Evolutionary conservation across 2,888 invertebrate genomes (phyloP), one percentile per base, ranked within the genome.

Genomic region (Drosophila lutescens): DNA sequence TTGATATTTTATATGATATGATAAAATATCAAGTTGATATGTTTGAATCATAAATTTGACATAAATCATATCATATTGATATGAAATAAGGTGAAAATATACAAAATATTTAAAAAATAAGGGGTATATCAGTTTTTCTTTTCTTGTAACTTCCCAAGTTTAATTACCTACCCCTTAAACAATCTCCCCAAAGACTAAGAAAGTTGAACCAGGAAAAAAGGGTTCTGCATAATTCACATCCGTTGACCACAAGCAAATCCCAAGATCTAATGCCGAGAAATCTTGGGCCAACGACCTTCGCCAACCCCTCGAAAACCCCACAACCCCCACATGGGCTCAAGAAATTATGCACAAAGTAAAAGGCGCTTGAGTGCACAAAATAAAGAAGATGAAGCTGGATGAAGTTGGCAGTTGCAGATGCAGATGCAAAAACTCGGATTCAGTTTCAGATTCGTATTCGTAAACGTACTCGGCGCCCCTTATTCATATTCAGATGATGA

Each of bases 291-390:
- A 47, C 47, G 66, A 66, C 66, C 66, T 66, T 66, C 65, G 13
- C 30, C 38, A 23, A 8, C 44, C 34, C 15, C 63, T 30, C 23
- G 9, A 49, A 43, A 43, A 49, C 49, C 26, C 51, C 38, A 26
- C 30, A 30, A 30, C 34, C 30, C 51, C 44, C 38, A 53, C 54
- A 40, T 54, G 40, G 57, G 82, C 66, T 67, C 72, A 76, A 79
- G 88, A 78, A 87, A 82, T 78, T 77, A 80, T 77, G 82, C 82
- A 76, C 74, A 81, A 79, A 79, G 82, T 77, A 69, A 82, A 85
- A 86, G 86, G 72, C 78, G 77, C 80, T 77, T 73, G 74, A 78
- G 81, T 81, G 78, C 78, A 86, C 75, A 83, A 83, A 81, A 86
- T 77, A 73, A 79, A 79, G 63, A 67, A 68, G 71, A 67, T 46